Conservation (phyloP, 2,113 vertebrate genomes). For the Passer montanus region DNA sequence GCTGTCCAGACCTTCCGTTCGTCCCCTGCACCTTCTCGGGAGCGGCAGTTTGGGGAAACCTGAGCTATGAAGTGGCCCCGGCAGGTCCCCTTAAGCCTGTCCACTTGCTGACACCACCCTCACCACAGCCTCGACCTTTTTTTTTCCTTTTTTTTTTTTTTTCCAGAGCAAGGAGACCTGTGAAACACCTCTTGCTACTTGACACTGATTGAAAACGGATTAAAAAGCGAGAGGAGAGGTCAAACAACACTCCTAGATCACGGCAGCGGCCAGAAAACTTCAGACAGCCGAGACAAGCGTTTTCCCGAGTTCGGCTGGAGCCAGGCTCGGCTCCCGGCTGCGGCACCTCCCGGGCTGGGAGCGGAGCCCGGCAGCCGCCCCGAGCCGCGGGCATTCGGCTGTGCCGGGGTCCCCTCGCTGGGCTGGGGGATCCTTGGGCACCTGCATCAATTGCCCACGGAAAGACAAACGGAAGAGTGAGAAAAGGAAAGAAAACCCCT, state of each 20-base stretch:
- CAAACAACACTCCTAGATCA: neutral
- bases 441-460: neutral
- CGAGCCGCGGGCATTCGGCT: neutral
- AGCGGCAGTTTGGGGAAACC: neutral
- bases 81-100: neutral
- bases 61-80: neutral
- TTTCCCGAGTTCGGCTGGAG: neutral
- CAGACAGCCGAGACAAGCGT: fast-evolving
- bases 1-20: neutral
- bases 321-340: too few relatives aligned
- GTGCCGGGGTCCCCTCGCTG: neutral
- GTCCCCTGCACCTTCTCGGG: fast-evolving
- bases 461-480: neutral
- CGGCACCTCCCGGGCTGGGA: neutral
- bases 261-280: neutral
- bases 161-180: neutral
- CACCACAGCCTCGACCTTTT: neutral
- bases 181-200: neutral
- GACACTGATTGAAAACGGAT: neutral
- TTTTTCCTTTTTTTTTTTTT: too few relatives aligned
- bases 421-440: fast-evolving
- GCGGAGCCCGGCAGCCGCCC: neutral
- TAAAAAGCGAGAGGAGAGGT: neutral
- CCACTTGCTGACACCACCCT: neutral
- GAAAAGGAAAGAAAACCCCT: neutral